These are phyloP conservation scores for Leptopilina syphax DNA, from an alignment of 2,888 invertebrate species.

Conservation along the genomic window DNA sequence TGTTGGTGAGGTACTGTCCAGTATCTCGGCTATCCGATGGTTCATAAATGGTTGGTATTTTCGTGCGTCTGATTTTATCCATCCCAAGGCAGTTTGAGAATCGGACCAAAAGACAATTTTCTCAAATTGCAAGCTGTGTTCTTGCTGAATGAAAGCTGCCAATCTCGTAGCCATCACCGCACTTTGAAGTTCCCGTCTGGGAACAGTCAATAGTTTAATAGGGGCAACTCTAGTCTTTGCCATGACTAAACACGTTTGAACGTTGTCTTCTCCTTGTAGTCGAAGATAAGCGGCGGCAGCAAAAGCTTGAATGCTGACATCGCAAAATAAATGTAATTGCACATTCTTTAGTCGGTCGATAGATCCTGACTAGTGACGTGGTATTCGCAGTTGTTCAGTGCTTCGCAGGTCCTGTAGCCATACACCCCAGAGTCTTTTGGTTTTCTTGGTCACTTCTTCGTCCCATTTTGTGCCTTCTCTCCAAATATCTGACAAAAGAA, in stretches of 20 bases:
- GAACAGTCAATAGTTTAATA: too few species aligned
- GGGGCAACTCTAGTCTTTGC: too few species aligned
- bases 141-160: too few species aligned
- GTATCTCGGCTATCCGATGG: too few species aligned
- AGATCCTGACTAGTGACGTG: slow-evolving; percentile 51
- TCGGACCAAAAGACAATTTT: too few species aligned
- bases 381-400: slow-evolving; percentile 40
- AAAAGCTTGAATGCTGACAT: slow-evolving; percentile 33
- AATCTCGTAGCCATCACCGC: too few species aligned
- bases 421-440: slow-evolving; percentile 44
- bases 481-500: slow-evolving; percentile 58
- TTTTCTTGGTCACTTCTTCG: slow-evolving; percentile 35
- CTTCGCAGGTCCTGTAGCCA: slow-evolving; percentile 53
- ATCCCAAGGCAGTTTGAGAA: too few species aligned
- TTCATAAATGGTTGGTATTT: too few species aligned
- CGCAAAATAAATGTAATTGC: slow-evolving; percentile 52
- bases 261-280: neutral
- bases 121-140: too few species aligned
- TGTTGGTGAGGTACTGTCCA: too few species aligned
- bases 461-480: slow-evolving; percentile 51
- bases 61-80: too few species aligned
- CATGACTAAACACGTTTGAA: neutral
- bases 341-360: slow-evolving; percentile 43
- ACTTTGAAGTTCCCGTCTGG: too few species aligned
- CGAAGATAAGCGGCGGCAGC: slow-evolving; percentile 46